Base-by-base conservation (phyloP, 2,888 invertebrate genomes). In the Lepetodrilus schrolli region DNA sequence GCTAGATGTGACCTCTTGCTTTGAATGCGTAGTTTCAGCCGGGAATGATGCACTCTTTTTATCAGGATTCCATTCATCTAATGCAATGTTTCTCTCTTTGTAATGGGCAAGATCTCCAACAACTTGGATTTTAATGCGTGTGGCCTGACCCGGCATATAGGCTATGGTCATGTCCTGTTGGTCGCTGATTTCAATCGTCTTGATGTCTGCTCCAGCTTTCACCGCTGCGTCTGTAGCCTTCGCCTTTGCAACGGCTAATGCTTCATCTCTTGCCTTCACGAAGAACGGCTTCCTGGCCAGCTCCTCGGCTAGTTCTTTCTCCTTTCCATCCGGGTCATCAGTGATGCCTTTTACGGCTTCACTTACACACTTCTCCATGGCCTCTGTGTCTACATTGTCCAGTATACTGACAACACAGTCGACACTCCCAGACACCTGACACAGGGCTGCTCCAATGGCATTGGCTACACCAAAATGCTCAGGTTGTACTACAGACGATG, bases 361-460 rank as follows among this genome's bases (percentile, higher is more conserved):
- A 8, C 30, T 30, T 1, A 74, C 72, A 5, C 43, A 48, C 49
- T 3, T 50, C 30, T 79, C 75, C 70, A 77, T 73, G 5, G 72
- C 75, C 43, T 78, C 66, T 17, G 81, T 71, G 21, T 82, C 74
- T 0, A 83, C 50, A 20, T 74, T 75, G 26, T 81, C 76, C 17
- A 78, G 71, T 20, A 89, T 73, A 65, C 79, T 80, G 5, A 83
- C 82, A 1, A 87, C 82, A 1, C 75, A 68, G 58, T 89, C 88
- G 4, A 85, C 74, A 20, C 48, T 79, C 1, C 83, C 82, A 1
- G 87, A 82, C 1, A 89, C 81, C 72, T 89, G 88, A 70, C 88
- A 85, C 1, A 89, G 78, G 0, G 89, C 90, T 4, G 90, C 90
- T 7, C 90, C 90, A 2, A 90, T 83, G 4, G 90, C 89, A 79